phyloP scores from a whole-genome alignment of 2,797 vertebrate species.

The Octomys mimax region DNA sequence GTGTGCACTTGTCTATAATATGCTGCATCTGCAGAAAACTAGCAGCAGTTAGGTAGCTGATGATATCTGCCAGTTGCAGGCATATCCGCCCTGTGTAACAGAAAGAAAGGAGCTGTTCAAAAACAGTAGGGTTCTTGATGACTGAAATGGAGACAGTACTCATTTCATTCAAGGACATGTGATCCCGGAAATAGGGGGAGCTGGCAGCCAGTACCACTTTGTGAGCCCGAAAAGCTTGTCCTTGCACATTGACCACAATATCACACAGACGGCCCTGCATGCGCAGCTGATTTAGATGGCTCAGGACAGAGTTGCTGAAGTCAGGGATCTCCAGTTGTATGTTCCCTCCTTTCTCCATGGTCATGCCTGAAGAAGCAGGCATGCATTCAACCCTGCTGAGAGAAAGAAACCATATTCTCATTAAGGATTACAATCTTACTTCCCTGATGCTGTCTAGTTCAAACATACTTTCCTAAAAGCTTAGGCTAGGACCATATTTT shows the following conservation, averaged over 20 bases:
- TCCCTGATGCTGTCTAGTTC: neutral
- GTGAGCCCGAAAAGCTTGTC: conserved; percentile 97
- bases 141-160: conserved; percentile 98
- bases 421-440: neutral
- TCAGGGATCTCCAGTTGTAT: conserved; percentile 98
- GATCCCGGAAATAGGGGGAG: conserved; percentile 98
- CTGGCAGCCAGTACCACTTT: conserved; percentile 99
- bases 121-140: conserved; percentile 97
- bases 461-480: neutral
- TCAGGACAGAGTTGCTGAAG: conserved; percentile 98
- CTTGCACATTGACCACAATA: conserved; percentile 98
- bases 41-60: conserved; percentile 98
- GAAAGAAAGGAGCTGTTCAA: conserved; percentile 98
- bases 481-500: neutral
- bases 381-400: conserved; percentile 83
- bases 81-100: conserved; percentile 98
- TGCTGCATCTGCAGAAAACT: conserved; percentile 99
- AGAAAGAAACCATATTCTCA: conserved; percentile 62
- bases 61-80: conserved; percentile 97
- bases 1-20: conserved; percentile 98
- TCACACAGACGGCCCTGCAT: conserved; percentile 98
- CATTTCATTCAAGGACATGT: conserved; percentile 99
- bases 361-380: conserved; percentile 77
- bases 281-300: conserved; percentile 97
- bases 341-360: conserved; percentile 98